A percentile compares a stretch with the other conserved stretches of the same genome.
phyloP scores from a whole-genome alignment of 1,140 invertebrate genomes.

The Tyrophagus putrescentiae region DNA sequence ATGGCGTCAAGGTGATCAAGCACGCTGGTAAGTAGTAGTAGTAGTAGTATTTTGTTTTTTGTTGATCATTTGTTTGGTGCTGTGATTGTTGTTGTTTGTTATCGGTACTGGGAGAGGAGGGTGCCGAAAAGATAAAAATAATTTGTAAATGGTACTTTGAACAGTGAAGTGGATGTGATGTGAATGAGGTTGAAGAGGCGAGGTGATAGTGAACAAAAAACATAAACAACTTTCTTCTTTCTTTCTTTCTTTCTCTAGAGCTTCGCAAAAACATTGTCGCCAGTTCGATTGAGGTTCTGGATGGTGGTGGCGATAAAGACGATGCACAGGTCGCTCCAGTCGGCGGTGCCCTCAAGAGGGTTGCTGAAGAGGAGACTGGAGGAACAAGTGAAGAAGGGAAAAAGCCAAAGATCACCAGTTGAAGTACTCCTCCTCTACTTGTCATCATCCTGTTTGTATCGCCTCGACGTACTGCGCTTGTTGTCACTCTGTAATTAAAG shows the following conservation, averaged over 20 bases:
- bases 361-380: not conserved
- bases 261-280: slow-evolving; percentile 7
- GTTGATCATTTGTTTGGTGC: not conserved
- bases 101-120: too few relatives aligned
- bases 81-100: not conserved
- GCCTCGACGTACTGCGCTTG: not conserved
- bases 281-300: not conserved
- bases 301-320: slow-evolving; percentile 1
- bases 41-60: not conserved
- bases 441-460: slow-evolving; percentile 1
- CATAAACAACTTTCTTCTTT: too few relatives aligned
- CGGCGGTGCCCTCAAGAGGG: not conserved
- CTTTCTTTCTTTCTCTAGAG: too few relatives aligned
- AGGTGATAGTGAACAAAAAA: too few relatives aligned
- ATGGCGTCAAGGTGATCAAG: slow-evolving; percentile 13
- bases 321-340: not conserved
- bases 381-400: slow-evolving; percentile 4
- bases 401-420: not conserved
- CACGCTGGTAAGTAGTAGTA: slow-evolving; percentile 12
- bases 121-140: not conserved
- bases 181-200: not conserved
- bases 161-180: not conserved
- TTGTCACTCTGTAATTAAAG: not conserved
- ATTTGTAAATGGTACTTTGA: not conserved
- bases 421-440: not conserved